Conservation (phyloP, 2,797 vertebrate genomes). For the Pseudocheirus occidentalis region DNA sequence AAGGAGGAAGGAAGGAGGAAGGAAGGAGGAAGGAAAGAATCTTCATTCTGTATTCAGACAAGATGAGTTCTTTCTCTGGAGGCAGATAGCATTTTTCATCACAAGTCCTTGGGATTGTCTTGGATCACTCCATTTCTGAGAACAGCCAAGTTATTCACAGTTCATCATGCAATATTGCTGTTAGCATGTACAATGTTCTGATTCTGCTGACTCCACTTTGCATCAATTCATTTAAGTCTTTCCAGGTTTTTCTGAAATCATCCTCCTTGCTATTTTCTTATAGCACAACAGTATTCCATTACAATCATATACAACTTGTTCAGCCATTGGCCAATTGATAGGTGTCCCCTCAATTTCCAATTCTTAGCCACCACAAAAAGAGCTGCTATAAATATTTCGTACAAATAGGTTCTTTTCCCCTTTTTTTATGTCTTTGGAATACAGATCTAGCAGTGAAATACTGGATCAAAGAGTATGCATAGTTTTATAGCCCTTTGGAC, state of each 20-base stretch:
- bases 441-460: neutral
- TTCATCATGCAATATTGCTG: neutral
- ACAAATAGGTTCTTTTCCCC: neutral
- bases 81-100: neutral
- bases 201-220: neutral
- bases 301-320: neutral
- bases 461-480: neutral
- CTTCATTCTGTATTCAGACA: neutral
- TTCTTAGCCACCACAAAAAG: neutral
- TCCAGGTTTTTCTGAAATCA: neutral
- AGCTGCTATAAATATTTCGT: neutral
- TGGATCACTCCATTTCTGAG: neutral
- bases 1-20: neutral
- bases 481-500: neutral
- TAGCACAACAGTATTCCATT: neutral
- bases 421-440: neutral
- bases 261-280: neutral
- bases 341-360: neutral
- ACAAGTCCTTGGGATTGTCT: neutral
- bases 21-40: rapidly evolving
- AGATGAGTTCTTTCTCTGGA: neutral
- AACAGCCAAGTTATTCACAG: neutral
- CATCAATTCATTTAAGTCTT: neutral
- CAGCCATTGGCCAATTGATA: neutral
- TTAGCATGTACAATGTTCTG: neutral